Evolutionary conservation across 2,888 invertebrate species (phyloP).

Genomic region (Dusona sp.): DNA sequence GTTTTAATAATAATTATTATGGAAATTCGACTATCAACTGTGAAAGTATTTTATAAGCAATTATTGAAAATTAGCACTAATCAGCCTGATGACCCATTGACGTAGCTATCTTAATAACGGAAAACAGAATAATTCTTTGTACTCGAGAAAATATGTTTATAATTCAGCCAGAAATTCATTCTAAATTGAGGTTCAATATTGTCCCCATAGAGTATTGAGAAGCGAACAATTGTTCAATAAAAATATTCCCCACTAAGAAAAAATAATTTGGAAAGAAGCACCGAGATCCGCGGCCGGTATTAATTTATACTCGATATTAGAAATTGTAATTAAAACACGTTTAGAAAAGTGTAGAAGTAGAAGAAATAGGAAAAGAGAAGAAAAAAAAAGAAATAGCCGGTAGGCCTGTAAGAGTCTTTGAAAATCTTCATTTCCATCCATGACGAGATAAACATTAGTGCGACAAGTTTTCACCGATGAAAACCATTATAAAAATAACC

Average conservation of each 20-base stretch:
- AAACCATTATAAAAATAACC: slow-evolving; percentile 12
- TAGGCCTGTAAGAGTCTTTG: slow-evolving; percentile 51
- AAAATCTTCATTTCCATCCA: slow-evolving; percentile 56
- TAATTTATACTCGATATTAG: slow-evolving; percentile 78
- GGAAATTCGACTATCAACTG: not conserved
- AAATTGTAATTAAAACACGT: slow-evolving; percentile 67
- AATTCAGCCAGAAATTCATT: not conserved
- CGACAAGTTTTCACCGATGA: slow-evolving; percentile 7
- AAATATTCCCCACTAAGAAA: not conserved
- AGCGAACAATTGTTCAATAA: not conserved
- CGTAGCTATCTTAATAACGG: not conserved
- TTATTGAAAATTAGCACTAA: not conserved
- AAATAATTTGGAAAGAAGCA: slow-evolving; percentile 44
- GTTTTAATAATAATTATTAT: not conserved
- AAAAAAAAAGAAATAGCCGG: slow-evolving; percentile 42
- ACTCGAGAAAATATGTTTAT: not conserved
- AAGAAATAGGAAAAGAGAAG: not conserved
- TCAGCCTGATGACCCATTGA: not conserved
- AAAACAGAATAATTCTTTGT: not conserved
- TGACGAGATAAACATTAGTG: slow-evolving; percentile 34
- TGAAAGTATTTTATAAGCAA: not conserved
- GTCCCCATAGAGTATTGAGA: not conserved
- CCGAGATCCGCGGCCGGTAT: slow-evolving; percentile 74
- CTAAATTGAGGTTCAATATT: not conserved
- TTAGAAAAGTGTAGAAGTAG: slow-evolving; percentile 64